Evolutionary conservation across 2,113 vertebrate species (phyloP).

Genomic region (Rhadina sibilatrix): DNA sequence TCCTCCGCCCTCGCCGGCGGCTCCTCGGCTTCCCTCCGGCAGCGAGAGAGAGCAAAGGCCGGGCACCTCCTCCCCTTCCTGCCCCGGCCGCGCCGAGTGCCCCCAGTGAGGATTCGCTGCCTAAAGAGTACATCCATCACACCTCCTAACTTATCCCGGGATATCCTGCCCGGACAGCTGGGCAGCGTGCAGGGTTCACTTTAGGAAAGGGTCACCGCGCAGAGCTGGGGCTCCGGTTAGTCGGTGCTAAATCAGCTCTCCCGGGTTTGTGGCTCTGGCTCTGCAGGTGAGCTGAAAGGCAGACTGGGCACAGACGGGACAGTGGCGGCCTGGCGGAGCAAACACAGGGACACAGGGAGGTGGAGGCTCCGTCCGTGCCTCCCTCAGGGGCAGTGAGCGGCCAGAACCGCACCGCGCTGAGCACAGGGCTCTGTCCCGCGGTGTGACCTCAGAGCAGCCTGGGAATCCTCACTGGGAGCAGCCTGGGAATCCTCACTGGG

Average conservation of each 20-base stretch:
- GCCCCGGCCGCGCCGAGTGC: fast-evolving
- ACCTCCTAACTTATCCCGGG: fast-evolving
- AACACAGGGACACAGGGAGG: not conserved
- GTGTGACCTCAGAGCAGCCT: not conserved
- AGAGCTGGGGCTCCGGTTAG: fast-evolving
- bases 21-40: not conserved
- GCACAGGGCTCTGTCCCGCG: no score
- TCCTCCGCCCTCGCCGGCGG: not conserved
- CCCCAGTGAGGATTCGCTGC: fast-evolving
- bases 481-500: not conserved
- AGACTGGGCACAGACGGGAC: fast-evolving
- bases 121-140: fast-evolving
- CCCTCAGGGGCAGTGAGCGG: fast-evolving
- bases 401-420: not conserved
- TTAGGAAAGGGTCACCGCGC: fast-evolving
- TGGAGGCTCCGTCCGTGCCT: fast-evolving
- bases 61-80: no score
- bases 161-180: fast-evolving
- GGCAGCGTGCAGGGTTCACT: fast-evolving
- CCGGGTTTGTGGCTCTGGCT: fast-evolving
- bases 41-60: fast-evolving
- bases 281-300: fast-evolving
- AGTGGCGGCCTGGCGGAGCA: not conserved
- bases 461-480: no score
- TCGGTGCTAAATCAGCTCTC: fast-evolving